phyloP scores from a whole-genome alignment of 2,113 vertebrate genomes.

The Amblyopsis rosae region DNA sequence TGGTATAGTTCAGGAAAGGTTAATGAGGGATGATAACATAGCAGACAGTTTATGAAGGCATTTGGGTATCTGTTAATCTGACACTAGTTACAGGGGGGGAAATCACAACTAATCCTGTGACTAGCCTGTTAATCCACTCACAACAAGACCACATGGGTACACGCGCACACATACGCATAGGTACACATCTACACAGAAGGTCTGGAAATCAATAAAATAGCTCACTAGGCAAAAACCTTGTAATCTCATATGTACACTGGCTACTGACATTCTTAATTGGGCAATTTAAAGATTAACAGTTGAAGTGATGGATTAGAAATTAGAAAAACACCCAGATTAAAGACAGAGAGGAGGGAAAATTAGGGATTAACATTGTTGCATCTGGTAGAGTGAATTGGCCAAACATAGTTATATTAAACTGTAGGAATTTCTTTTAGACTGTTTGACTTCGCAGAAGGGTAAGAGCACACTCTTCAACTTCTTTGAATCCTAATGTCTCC shows the following conservation, averaged over 20 bases:
- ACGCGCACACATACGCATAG: constrained; percentile 22
- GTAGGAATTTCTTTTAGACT: neutral
- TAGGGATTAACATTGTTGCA: constrained; percentile 27
- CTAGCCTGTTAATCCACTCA: constrained; percentile 73
- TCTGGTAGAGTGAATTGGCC: neutral
- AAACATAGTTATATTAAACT: neutral
- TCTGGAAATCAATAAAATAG: constrained; percentile 58
- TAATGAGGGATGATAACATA: constrained; percentile 63
- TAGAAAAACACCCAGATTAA: constrained; percentile 60
- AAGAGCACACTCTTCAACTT: constrained; percentile 1
- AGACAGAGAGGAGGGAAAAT: constrained; percentile 8
- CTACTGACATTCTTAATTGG: constrained; percentile 26
- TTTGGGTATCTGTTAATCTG: constrained; percentile 76
- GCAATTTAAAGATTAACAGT: constrained; percentile 45
- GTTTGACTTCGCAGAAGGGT: neutral
- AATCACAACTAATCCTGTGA: constrained; percentile 75
- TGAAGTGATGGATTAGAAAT: constrained; percentile 61
- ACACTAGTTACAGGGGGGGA: constrained; percentile 74
- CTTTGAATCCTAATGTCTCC: constrained; percentile 10
- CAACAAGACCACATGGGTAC: constrained; percentile 45
- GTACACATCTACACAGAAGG: constrained; percentile 22
- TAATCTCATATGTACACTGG: constrained; percentile 27
- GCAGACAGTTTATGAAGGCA: constrained; percentile 72
- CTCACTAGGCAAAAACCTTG: constrained; percentile 42
- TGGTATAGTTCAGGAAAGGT: constrained; percentile 9